Evolutionary conservation across 2,113 vertebrate species (phyloP).

Genomic region (Sebastes schlegelii): DNA sequence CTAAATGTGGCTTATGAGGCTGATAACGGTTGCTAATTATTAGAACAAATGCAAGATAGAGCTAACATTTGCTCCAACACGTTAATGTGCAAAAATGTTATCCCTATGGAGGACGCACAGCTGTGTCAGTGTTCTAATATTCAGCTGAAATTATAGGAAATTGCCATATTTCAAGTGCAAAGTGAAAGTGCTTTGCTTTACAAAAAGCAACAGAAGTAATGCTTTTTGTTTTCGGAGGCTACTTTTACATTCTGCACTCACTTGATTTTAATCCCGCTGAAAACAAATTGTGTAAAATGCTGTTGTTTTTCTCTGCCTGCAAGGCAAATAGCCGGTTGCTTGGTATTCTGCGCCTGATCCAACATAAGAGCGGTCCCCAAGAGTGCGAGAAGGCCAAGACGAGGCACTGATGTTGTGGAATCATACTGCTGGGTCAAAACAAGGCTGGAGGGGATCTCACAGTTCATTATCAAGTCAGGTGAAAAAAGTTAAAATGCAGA

Average conservation of each 20-base stretch:
- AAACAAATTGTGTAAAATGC: constrained; percentile 7
- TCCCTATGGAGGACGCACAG: background rate
- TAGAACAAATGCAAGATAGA: background rate
- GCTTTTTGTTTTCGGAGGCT: background rate
- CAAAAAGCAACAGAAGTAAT: constrained; percentile 25
- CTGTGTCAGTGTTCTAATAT: background rate
- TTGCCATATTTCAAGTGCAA: constrained; percentile 21
- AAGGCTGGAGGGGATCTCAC: background rate
- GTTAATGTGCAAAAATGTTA: background rate
- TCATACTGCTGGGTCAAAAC: background rate
- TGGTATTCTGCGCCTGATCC: constrained; percentile 26
- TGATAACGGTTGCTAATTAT: background rate
- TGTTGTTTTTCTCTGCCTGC: background rate
- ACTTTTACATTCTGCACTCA: constrained; percentile 22
- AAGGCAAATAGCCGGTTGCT: background rate
- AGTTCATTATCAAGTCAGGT: background rate
- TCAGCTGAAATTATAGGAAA: background rate
- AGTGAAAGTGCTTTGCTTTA: constrained; percentile 30
- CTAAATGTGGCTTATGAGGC: constrained; percentile 7
- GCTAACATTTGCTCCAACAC: background rate
- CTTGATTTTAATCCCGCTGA: constrained; percentile 21
- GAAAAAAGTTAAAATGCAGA: background rate
- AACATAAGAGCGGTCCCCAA: background rate
- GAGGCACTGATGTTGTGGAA: background rate
- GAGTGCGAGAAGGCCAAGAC: background rate